These are phyloP conservation scores for Brevimyrus niger DNA, from an alignment of 2,113 vertebrate species.

Conservation along the genomic window DNA sequence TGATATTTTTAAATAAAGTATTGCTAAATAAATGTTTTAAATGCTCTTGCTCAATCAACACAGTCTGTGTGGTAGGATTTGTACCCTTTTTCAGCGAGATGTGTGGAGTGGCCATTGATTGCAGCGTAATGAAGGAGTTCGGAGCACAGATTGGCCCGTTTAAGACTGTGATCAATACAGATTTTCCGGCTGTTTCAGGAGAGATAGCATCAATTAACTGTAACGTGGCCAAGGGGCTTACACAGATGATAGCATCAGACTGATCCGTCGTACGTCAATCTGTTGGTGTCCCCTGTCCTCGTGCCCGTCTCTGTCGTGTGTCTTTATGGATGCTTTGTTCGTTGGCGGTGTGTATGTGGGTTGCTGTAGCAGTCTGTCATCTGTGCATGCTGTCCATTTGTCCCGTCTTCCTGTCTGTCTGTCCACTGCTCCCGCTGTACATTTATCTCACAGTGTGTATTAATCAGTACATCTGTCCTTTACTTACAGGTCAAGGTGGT, in stretches of 20 bases:
- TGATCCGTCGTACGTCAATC: background rate
- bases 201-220: conserved; percentile 6
- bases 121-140: background rate
- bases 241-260: background rate
- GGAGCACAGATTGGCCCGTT: background rate
- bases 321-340: background rate
- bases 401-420: background rate
- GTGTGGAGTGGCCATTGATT: background rate
- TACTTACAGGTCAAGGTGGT: background rate
- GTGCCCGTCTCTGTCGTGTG: background rate
- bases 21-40: background rate
- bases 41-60: background rate
- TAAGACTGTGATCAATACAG: conserved; percentile 11
- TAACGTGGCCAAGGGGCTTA: background rate
- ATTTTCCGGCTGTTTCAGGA: background rate
- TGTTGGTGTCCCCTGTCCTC: background rate
- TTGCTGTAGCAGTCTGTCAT: background rate
- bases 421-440: background rate
- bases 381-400: background rate
- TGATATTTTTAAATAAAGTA: background rate
- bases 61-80: background rate
- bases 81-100: background rate
- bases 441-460: background rate
- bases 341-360: background rate
- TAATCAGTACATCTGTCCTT: background rate